These are phyloP conservation scores for Carassius gibelio DNA, from an alignment of 2,113 vertebrate species.

Conservation along the genomic window DNA sequence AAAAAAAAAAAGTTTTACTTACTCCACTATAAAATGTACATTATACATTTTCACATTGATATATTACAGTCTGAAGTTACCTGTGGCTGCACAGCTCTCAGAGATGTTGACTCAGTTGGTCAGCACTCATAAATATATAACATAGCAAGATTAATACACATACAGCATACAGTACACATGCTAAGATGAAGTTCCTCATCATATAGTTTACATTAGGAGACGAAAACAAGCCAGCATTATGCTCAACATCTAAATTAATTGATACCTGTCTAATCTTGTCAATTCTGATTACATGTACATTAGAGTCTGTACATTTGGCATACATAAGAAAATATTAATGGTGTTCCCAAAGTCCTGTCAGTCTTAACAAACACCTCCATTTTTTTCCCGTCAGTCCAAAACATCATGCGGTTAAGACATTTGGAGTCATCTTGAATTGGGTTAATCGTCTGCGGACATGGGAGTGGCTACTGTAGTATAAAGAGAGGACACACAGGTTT, in stretches of 20 bases:
- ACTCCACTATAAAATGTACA: not conserved
- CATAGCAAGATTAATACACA: not conserved
- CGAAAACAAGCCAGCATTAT: not conserved
- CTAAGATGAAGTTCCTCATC: not conserved
- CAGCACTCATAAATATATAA: not conserved
- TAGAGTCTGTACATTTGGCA: not conserved
- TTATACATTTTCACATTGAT: not conserved
- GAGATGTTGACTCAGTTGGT: not conserved
- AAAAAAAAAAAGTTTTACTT: not conserved
- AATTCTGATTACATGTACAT: not conserved
- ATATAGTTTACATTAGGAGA: not conserved
- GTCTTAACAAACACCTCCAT: not conserved
- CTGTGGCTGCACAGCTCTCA: not conserved
- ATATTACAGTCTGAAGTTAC: constrained; percentile 1
- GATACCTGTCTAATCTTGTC: not conserved
- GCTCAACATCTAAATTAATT: not conserved
- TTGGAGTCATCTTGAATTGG: not conserved
- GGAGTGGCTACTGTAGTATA: not conserved
- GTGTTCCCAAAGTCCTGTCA: not conserved
- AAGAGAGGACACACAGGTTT: not conserved
- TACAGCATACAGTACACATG: not conserved
- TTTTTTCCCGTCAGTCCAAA: not conserved
- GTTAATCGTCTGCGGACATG: not conserved
- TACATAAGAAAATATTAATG: not conserved
- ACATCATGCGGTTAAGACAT: not conserved